Evolutionary conservation across 2,797 vertebrate species (phyloP).

Genomic region (Micrastur ruficollis): DNA sequence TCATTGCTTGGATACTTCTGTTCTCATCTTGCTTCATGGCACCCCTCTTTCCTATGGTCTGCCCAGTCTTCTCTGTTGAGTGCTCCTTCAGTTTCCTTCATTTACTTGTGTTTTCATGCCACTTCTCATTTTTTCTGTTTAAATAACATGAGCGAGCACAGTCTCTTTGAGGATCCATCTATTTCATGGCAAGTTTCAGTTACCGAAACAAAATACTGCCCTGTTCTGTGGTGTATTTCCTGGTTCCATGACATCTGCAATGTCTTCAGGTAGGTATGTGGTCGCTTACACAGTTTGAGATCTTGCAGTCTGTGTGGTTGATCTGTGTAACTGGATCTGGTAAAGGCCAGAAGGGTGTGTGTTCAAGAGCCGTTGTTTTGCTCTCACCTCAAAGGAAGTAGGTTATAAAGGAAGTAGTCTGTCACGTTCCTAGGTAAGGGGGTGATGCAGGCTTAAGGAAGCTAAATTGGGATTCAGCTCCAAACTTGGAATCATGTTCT

Average conservation of each 20-base stretch:
- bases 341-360: neutral
- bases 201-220: fast-evolving
- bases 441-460: neutral
- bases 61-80: neutral
- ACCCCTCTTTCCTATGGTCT: neutral
- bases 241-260: fast-evolving
- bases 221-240: neutral
- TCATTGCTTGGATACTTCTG: neutral
- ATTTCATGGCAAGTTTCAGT: neutral
- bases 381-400: neutral
- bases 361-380: neutral
- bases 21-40: neutral
- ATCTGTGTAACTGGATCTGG: neutral
- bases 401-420: neutral
- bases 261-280: neutral
- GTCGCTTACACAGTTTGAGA: neutral
- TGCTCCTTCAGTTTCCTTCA: neutral
- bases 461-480: neutral
- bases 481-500: neutral
- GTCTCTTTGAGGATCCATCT: neutral
- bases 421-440: neutral
- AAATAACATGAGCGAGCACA: fast-evolving
- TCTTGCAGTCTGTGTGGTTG: neutral
- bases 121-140: neutral
- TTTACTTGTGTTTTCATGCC: neutral